Conservation (phyloP, 2,113 vertebrate species). For the Hemiprocne comata region DNA sequence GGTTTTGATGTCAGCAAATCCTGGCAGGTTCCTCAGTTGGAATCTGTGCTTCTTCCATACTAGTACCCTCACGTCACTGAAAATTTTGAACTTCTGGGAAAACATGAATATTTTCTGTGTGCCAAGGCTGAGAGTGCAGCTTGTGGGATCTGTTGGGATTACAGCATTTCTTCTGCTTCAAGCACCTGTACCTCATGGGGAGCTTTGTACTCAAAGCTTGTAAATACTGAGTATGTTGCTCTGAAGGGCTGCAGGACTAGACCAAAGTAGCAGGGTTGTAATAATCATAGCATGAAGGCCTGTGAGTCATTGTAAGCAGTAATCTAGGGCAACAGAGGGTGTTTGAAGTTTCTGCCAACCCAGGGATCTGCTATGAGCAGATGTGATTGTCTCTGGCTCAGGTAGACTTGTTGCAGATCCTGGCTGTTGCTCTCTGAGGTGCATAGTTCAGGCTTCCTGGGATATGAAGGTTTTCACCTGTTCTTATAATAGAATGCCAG, state of each 20-base stretch:
- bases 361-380: background rate
- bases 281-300: background rate
- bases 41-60: background rate
- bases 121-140: background rate
- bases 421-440: background rate
- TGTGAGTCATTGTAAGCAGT: background rate
- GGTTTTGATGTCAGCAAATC: background rate
- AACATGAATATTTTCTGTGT: background rate
- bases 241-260: background rate
- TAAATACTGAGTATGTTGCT: background rate
- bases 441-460: background rate
- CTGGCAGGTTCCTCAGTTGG: background rate
- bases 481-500: too few species aligned
- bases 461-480: background rate
- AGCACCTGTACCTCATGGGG: background rate
- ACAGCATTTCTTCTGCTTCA: background rate
- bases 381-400: background rate
- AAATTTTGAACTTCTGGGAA: background rate
- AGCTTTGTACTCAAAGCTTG: conserved; percentile 1
- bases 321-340: background rate
- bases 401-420: background rate
- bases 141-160: background rate
- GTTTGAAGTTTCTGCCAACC: background rate
- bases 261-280: background rate
- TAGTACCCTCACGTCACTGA: background rate